These are phyloP conservation scores for Clarias fuscus DNA, from an alignment of 2,797 vertebrate species.

Conservation along the genomic window DNA sequence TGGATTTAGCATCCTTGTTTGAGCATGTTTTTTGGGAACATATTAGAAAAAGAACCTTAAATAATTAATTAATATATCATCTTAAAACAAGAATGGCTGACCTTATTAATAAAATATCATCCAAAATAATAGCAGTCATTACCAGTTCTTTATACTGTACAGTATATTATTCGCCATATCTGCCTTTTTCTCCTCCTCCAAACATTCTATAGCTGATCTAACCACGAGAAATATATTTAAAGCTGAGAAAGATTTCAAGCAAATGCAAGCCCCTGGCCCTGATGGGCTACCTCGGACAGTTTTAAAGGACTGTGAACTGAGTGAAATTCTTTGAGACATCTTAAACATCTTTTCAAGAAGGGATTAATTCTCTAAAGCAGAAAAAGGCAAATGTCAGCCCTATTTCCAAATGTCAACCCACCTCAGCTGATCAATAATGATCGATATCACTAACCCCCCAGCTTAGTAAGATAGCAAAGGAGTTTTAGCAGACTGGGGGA, in stretches of 20 bases:
- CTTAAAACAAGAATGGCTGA: neutral
- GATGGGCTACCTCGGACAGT: slow-evolving; percentile 7
- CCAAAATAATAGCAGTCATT: neutral
- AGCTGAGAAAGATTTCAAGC: neutral
- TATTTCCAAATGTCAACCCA: slow-evolving; percentile 29
- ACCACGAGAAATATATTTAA: neutral
- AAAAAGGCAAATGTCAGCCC: slow-evolving; percentile 23
- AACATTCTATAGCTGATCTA: neutral
- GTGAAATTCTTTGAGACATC: slow-evolving; percentile 2
- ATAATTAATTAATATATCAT: neutral
- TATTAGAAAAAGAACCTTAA: neutral
- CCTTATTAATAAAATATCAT: neutral
- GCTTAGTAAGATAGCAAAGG: slow-evolving; percentile 12
- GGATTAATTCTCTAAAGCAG: slow-evolving; percentile 4
- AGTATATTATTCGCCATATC: neutral
- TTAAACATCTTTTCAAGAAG: slow-evolving; percentile 30
- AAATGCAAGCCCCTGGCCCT: slow-evolving; percentile 1
- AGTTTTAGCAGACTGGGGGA: neutral
- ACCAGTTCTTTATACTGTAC: neutral
- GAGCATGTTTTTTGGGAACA: neutral
- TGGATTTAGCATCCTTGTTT: neutral
- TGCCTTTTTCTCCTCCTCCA: neutral
- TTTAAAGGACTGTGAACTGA: slow-evolving; percentile 2
- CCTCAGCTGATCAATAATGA: slow-evolving; percentile 19
- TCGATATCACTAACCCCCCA: neutral